Evolutionary conservation across 1,140 invertebrate species (phyloP).

Genomic region (Bathynomus jamesi): DNA sequence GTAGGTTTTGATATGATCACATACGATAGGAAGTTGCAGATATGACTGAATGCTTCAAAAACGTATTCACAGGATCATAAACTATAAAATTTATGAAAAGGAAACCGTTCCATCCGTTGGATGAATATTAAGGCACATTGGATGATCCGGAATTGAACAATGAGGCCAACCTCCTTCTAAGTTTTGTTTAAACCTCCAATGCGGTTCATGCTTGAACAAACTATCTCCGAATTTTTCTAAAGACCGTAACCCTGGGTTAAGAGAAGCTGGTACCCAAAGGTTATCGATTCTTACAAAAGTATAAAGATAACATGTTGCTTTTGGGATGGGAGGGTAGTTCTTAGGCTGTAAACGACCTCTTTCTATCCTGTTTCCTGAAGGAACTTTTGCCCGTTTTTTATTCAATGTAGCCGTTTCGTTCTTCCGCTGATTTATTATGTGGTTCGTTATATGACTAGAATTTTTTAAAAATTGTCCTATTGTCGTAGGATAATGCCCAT

Average conservation of each 20-base stretch:
- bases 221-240: slow-evolving; percentile 22
- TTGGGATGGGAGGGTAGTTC: not conserved
- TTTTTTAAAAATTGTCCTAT: slow-evolving; percentile 11
- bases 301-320: slow-evolving; percentile 9
- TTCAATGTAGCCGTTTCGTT: not conserved
- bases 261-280: slow-evolving; percentile 24
- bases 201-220: slow-evolving; percentile 28
- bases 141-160: slow-evolving; percentile 29
- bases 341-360: not conserved
- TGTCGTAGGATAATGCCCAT: slow-evolving; percentile 19
- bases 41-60: too few species aligned
- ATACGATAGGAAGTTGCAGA: too few species aligned
- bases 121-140: slow-evolving; percentile 32
- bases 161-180: slow-evolving; percentile 16
- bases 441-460: not conserved
- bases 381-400: too few species aligned
- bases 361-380: not conserved
- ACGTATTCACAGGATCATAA: too few species aligned
- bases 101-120: slow-evolving; percentile 30
- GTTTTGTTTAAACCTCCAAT: slow-evolving; percentile 27
- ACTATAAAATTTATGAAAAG: slow-evolving; percentile 19
- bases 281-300: slow-evolving; percentile 22
- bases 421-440: not conserved
- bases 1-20: too few species aligned
- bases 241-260: slow-evolving; percentile 28